Conservation (phyloP, 2,797 vertebrate genomes). For the Valencia hispanica region DNA sequence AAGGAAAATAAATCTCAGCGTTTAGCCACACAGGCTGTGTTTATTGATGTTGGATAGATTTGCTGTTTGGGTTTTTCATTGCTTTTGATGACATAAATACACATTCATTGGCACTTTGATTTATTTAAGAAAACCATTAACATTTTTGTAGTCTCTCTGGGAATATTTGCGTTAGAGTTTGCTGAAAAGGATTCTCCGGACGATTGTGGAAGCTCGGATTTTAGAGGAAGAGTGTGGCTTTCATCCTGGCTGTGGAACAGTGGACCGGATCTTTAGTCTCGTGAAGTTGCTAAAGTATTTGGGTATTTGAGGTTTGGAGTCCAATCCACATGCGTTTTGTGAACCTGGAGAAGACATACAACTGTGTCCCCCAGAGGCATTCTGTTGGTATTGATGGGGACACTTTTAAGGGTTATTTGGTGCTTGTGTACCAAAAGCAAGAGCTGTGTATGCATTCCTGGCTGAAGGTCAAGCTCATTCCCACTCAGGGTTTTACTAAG, state of each 20-base stretch:
- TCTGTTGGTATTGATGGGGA: neutral
- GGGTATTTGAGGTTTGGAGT: neutral
- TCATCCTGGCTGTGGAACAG: neutral
- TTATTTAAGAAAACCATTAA: neutral
- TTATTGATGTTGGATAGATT: neutral
- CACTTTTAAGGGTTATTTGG: neutral
- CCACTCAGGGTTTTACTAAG: no score
- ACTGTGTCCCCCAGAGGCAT: neutral
- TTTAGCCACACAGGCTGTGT: neutral
- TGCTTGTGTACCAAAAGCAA: neutral
- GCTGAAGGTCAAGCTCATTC: neutral
- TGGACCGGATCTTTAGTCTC: neutral
- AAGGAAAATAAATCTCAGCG: constrained; percentile 2
- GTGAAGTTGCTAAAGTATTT: neutral
- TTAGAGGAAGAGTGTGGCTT: neutral
- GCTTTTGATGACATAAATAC: constrained; percentile 18
- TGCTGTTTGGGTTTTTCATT: constrained; percentile 15
- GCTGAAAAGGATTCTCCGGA: no score
- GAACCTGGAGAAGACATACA: neutral
- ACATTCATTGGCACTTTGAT: neutral
- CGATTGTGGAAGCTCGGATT: neutral
- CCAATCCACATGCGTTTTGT: neutral
- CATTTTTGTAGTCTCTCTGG: neutral
- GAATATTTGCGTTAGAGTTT: neutral
- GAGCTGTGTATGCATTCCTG: neutral